Evolutionary conservation across 2,888 invertebrate species (phyloP).

Genomic region (Pandemis corylana): DNA sequence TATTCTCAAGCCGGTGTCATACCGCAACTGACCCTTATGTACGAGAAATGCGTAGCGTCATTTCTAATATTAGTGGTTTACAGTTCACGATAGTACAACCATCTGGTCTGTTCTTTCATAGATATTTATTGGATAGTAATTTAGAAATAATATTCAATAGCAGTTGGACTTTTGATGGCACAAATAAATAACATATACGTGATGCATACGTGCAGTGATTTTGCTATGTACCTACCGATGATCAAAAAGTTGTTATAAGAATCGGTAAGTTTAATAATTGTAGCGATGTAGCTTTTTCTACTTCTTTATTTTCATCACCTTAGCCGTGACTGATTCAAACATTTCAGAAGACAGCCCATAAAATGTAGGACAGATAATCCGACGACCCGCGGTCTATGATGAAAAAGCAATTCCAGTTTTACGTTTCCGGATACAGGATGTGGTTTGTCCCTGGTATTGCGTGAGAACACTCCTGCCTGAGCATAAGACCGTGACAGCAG

Average conservation of each 20-base stretch:
- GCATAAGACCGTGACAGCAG: conserved; percentile 57
- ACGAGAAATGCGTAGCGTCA: not conserved
- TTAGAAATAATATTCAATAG: not conserved
- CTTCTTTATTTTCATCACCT: not conserved
- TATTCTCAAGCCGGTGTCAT: conserved; percentile 4
- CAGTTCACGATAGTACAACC: conserved; percentile 1
- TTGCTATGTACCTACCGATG: not conserved
- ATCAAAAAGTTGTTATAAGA: not conserved
- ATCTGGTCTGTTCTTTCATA: not conserved
- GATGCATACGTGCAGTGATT: not conserved
- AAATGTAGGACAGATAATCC: not conserved
- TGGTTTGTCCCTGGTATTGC: conserved; percentile 14
- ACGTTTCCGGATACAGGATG: conserved; percentile 13
- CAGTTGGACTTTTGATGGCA: not conserved
- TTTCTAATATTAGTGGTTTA: conserved; percentile 2
- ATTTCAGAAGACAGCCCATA: not conserved
- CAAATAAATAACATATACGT: too few relatives aligned
- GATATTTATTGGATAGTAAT: not conserved
- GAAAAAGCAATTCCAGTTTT: not conserved
- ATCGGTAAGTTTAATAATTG: too few relatives aligned
- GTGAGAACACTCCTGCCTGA: conserved; percentile 21
- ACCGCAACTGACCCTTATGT: not conserved
- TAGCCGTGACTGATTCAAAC: not conserved
- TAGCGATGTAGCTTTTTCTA: too few relatives aligned
- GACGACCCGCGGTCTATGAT: not conserved